Evolutionary conservation across 2,888 invertebrate species (phyloP), one percentile per base, ranked within the genome.

Genomic region (Euproctis similis): DNA sequence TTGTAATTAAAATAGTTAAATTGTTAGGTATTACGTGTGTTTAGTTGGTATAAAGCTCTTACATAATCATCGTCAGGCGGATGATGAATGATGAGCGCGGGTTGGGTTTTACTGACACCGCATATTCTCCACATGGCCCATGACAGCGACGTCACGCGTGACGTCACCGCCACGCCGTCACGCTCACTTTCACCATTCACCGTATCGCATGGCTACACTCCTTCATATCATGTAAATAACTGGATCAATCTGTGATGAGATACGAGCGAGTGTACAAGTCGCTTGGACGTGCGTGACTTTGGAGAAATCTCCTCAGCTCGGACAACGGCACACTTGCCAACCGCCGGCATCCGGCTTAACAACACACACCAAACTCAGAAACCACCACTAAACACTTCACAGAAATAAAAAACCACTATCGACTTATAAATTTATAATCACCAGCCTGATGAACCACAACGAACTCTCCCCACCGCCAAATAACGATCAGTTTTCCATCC

Each of bases 121-220:
- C 84, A 82, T 54, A 81, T 81, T 61, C 63, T 82, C 82, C 82
- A 82, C 84, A 84, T 82, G 75, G 77, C 72, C 81, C 82, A 81
- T 81, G 68, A 65, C 74, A 60, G 62, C 42, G 57, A 64, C 73
- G 69, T 67, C 73, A 70, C 62, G 54, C 46, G 37, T 51, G 53
- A 63, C 69, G 67, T 68, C 70, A 67, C 63, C 39, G 32, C 49
- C 31, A 59, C 64, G 60, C 77, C 74, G 70, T 71, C 61, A 60
- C 63, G 62, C 63, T 59, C 66, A 80, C 81, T 81, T 78, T 81
- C 81, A 71, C 78, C 74, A 49, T 51, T 59, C 41, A 45, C 42
- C 41, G 42, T 39, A 39, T 37, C 34, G 46, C 29, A 12, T 24
- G 30, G 23, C 44, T 41, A 39, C 48, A 41, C 37, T 31, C 41